A percentile compares a stretch with the other conserved stretches of the same genome.
Conservation (phyloP, 2,113 vertebrate species). For the Pedionomus torquatus region DNA sequence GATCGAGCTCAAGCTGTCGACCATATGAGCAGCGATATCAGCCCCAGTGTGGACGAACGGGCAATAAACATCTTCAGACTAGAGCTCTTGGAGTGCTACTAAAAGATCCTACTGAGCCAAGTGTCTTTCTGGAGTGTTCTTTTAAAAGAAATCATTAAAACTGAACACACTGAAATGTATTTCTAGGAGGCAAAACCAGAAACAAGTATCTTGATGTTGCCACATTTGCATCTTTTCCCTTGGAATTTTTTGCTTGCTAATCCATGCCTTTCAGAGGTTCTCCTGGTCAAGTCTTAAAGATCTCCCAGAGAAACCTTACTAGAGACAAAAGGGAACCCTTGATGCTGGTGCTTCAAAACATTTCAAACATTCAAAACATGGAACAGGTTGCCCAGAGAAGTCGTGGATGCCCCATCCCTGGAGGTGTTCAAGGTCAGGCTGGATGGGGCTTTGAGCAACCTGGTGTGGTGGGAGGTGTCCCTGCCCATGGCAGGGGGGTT, state of each 20-base stretch:
- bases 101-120: not conserved
- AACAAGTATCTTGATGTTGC: not conserved
- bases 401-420: no score
- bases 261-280: not conserved
- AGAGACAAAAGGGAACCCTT: not conserved
- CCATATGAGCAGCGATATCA: not conserved
- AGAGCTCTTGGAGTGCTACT: not conserved
- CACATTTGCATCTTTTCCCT: not conserved
- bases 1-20: not conserved
- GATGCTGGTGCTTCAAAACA: not conserved
- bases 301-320: not conserved
- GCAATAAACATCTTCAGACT: not conserved
- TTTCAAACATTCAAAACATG: no score
- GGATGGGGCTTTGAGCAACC: no score
- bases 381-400: no score
- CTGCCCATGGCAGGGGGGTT: no score
- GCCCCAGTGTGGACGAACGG: not conserved
- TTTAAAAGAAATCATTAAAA: not conserved
- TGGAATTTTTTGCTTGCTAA: not conserved
- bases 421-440: no score
- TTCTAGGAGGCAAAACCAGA: not conserved
- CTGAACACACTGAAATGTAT: not conserved
- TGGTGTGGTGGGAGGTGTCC: no score
- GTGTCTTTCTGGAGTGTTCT: not conserved
- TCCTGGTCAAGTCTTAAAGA: not conserved